Base-by-base conservation (phyloP, 2,113 vertebrate genomes). In the Oncorhynchus gorbuscha region DNA sequence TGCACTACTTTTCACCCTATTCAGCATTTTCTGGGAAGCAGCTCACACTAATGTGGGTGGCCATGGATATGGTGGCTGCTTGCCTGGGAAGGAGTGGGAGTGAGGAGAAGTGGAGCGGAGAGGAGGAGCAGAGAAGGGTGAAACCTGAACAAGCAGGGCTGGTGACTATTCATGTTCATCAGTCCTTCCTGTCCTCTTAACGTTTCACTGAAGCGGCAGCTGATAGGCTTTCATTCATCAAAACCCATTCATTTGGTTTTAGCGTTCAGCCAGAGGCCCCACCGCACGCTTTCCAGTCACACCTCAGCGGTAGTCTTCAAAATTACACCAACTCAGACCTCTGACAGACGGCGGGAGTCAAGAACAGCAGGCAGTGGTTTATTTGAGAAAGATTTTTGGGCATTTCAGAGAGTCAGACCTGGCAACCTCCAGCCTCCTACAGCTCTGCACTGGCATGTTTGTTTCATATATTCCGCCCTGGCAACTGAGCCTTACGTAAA, bases 81-180 rank as follows among this genome's bases (percentile, higher is more conserved):
- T 62, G 67, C 5, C 18, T 32, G 5, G 24, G 12, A 7, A 6
- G 28, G 66, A 26, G 28, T 4, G 5, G 66, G 30, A 64, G 28
- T 12, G 66, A 68, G 30, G 18, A 35, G 32, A 6, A 32, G 28
- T 18, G 4, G 28, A 68, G 30, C 13, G 18, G 67, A 35, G 30
- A 95, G 66, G 83, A 11, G 70, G 35, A 16, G 69, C 59, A 78
- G 72, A 55, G 76, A 71, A 78, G 78, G 86, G 82, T 66, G 73
- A 80, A 87, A 72, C 76, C 66, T 61, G 83, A 86, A 82, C 35
- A 78, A 76, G 80, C 51, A 28, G 30, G 5, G n/a, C 45, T 78
- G 81, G 79, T 71, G 79, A 71, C 78, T 76, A 86, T 89, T 86
- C 83, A 83, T 90, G 80, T 77, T 87, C 88, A 88, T 89, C 89